Evolutionary conservation across 2,113 vertebrate genomes (phyloP).

Genomic region (Stomatorhinus ivindoensis): DNA sequence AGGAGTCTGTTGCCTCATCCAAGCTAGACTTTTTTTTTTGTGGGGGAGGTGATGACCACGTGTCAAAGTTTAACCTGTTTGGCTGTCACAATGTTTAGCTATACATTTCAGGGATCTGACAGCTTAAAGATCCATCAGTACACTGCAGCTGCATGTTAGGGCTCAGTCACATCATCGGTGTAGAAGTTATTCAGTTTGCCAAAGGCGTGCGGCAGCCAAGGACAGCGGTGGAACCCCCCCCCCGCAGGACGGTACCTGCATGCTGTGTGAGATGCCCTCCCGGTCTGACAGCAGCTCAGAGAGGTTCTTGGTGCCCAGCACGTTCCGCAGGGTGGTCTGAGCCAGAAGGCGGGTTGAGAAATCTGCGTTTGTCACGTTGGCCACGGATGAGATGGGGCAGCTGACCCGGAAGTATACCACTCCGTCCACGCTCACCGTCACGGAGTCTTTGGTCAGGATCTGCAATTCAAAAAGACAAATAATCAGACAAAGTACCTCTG

Average conservation of each 20-base stretch:
- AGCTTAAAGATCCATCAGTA: background rate
- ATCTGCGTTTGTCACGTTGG: conserved; percentile 71
- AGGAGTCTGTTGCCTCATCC: conserved; percentile 66
- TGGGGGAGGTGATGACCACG: background rate
- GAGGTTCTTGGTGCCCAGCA: conserved; percentile 76
- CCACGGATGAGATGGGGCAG: conserved; percentile 71
- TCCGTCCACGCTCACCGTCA: conserved; percentile 73
- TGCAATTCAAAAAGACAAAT: conserved; percentile 25
- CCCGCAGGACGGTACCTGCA: conserved; percentile 60
- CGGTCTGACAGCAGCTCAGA: conserved; percentile 72
- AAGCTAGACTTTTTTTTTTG: conserved; percentile 42
- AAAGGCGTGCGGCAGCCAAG: background rate
- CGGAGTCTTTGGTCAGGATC: conserved; percentile 82
- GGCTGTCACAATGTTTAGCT: background rate
- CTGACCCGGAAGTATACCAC: conserved; percentile 77
- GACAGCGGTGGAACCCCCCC: background rate
- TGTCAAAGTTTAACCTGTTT: background rate
- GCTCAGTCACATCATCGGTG: background rate
- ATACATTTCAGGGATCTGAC: background rate
- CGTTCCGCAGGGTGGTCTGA: conserved; percentile 77
- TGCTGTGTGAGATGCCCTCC: conserved; percentile 72
- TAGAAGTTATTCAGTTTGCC: background rate
- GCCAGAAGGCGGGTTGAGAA: conserved; percentile 72
- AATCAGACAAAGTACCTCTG: background rate
- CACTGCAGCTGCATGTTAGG: background rate